These are phyloP conservation scores for Lypha dubia DNA, from an alignment of 2,888 invertebrate species.

Conservation along the genomic window DNA sequence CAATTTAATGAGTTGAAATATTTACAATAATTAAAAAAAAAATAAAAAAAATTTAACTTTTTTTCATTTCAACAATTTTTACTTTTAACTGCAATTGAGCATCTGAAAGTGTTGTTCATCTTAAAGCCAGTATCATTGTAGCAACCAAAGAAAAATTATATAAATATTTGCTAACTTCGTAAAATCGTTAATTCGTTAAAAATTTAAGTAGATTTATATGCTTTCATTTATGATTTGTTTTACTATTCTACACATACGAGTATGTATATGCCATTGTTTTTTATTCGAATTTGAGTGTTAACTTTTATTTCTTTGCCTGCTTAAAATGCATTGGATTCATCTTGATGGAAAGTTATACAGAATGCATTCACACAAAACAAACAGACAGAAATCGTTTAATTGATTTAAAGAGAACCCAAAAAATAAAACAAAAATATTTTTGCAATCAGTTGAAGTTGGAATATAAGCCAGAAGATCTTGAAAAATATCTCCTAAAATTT, in stretches of 20 bases:
- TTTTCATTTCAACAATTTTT: neutral
- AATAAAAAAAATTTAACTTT: neutral
- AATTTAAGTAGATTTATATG: conserved; percentile 57
- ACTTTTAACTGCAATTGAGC: conserved; percentile 15
- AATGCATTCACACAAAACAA: conserved; percentile 48
- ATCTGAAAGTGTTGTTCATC: conserved; percentile 41
- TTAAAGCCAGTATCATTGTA: conserved; percentile 11
- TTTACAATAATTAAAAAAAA: conserved; percentile 4
- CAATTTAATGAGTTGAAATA: neutral
- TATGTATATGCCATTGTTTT: neutral
- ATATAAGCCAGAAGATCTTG: conserved; percentile 13
- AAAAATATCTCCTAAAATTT: conserved; percentile 32
- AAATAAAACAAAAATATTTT: conserved; percentile 15
- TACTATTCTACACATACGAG: conserved; percentile 27
- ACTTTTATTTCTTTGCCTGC: conserved; percentile 31
- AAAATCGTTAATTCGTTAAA: conserved; percentile 50
- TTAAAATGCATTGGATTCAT: conserved; percentile 57
- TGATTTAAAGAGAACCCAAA: conserved; percentile 57
- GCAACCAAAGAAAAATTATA: conserved; percentile 6
- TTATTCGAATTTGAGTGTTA: conserved; percentile 29
- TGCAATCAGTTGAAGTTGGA: conserved; percentile 15
- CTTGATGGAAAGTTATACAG: conserved; percentile 63
- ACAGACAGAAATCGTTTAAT: conserved; percentile 46
- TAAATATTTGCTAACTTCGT: conserved; percentile 50
- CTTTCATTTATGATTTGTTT: conserved; percentile 68